Percentiles rank a stretch among this genome's conserved stretches.
Evolutionary conservation across 2,797 vertebrate genomes (phyloP).

Genomic region (Eutrigla gurnardus): DNA sequence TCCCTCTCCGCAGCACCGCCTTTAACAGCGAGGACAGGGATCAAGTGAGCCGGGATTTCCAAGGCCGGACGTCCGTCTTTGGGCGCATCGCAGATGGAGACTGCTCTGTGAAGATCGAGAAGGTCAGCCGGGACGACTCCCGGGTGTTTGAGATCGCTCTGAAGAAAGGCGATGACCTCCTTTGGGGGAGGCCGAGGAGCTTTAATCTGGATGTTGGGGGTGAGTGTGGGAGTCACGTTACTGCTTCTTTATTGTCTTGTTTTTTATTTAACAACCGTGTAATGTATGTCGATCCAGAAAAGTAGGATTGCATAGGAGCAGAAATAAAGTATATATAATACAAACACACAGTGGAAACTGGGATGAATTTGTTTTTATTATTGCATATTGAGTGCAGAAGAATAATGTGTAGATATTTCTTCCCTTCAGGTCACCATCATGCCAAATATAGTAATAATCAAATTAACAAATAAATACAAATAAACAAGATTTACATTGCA

Average conservation of each 20-base stretch:
- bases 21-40: constrained; percentile 77
- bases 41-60: constrained; percentile 71
- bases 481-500: too few species aligned
- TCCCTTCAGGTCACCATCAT: not conserved
- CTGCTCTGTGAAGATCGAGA: constrained; percentile 83
- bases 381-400: not conserved
- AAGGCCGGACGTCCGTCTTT: constrained; percentile 68
- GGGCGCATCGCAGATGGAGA: constrained; percentile 77
- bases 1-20: constrained; percentile 63
- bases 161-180: constrained; percentile 63
- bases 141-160: constrained; percentile 78
- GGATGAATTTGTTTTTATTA: not conserved
- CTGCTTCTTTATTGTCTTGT: not conserved
- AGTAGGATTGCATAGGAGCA: not conserved
- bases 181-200: constrained; percentile 67
- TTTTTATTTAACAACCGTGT: not conserved
- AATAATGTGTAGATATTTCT: not conserved
- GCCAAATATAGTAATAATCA: not conserved
- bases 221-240: constrained; percentile 51
- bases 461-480: not conserved
- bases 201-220: constrained; percentile 74
- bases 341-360: not conserved
- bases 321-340: not conserved
- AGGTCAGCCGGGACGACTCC: constrained; percentile 70
- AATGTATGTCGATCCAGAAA: not conserved